Evolutionary conservation across 2,797 vertebrate species (phyloP), one percentile per base, ranked within the genome.

Genomic region (Triplophysa bombifrons): DNA sequence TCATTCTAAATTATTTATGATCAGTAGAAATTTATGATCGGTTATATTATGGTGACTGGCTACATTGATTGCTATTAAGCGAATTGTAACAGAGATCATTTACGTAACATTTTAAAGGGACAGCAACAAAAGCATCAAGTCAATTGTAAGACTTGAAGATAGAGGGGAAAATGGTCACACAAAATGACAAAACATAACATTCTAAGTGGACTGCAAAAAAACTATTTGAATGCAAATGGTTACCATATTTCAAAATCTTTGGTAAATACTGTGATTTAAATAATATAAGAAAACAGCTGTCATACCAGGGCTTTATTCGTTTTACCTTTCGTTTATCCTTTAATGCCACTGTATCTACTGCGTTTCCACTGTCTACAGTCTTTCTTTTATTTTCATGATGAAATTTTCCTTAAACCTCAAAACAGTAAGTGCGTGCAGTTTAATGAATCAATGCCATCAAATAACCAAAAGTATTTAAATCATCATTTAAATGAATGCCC

Each of bases 401-500:
- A 81, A 77, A 81, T 78, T 76, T 53, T 19, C 73, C 63, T 38
- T 78, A 81, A 84, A 73, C 82, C 72, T 67, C 65, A 58, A 78
- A 81, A 76, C 75, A 73, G 27, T 80, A 83, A 81, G 68, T 81
- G 63, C 67, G 63, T 41, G 30, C 68, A 74, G 69, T 67, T 25
- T 61, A 68, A 50, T 34, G 78, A 75, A 71, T 84, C 48, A 16
- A 44, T 55, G 55, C 75, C 74, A 78, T 80, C 76, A 17, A 77
- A 86, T 87, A 84, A 80, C 50, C 72, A 75, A 3, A 80, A 81
- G 81, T 79, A 84, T 86, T 86, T 89, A 83, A 75, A 79, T 91
- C 87, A 91, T 91, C 83, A 89, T 82, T 84, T 75, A 87, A 69
- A 92, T 84, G 90, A 76, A 85, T 89, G 81, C 83, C 84, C 9